Evolutionary conservation across 2,113 vertebrate genomes (phyloP), one percentile per base, ranked within the genome.

Genomic region (Ciconia stormi): DNA sequence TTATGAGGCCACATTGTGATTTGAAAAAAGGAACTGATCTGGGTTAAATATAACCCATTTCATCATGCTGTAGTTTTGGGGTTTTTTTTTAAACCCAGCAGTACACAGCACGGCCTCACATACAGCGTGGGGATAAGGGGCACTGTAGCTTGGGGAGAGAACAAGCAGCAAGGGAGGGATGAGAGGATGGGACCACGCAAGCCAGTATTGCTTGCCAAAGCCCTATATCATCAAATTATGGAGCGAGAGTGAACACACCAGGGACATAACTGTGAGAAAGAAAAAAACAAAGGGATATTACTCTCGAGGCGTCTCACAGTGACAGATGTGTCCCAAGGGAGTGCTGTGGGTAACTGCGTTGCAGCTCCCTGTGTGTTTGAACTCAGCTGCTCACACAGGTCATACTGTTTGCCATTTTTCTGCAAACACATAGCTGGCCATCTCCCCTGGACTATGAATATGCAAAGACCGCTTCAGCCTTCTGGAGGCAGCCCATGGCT

Each of bases 41-140:
- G 30, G 23, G 81, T 93, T 87, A 91, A 94, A 94, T 81, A 79
- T 58, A 94, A 84, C 32, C 44, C n/a, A 27, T 71, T 81, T 67
- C 70, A 78, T 52, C 91, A 56, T 20, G 40, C 58, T 52, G 55
- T 38, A 78, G 71, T 42, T 92, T 59, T 44, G 22, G 20, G 21
- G 77, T 49, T 18, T 52, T 56, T 16, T 71, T 87, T 69, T 17
- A 30, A 90, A 61, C 10, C 15, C 71, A 63, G 52, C 22, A 82
- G 69, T 17, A 44, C 12, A 40, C 34, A 78, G 58, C 53, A 42
- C 9, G 59, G 73, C 30, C 36, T 79, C 44, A 65, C 23, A 22
- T 0, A 56, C 53, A 13, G 14, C 0, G 0, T 32, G 29, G 42
- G 29, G n/a, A 58, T 29, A 59, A 62, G 40, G 53, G 12, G 49